Base-by-base conservation (phyloP, 2,888 invertebrate genomes). In the Brachycybe producta region DNA sequence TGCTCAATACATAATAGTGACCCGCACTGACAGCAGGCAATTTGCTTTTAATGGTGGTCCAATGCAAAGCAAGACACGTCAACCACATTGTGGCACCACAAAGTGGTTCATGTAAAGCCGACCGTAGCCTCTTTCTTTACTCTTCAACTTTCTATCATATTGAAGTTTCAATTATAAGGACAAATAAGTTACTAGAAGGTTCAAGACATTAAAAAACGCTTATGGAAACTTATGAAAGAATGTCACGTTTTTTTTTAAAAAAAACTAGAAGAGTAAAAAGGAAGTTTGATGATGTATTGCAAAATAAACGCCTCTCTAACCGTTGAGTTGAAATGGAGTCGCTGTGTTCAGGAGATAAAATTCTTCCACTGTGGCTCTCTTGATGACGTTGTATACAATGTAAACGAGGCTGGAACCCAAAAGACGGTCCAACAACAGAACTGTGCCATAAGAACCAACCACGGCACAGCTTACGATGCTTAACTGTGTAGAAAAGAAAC, bases 341-440 rank as follows among this genome's bases (percentile, higher is more conserved):
- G 73, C 67, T 42, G 79, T 62, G 21, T 75, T 66, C 21, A 77
- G 80, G 17, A 64, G 61, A 42, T 73, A 70, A 58, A 79, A 82
- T n/a, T 71, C 66, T 0, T 68, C 61, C 8, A 78, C 73, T 0
- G 73, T 72, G 0, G 76, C 74, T 55, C 82, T 72, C 55, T 81
- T 68, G n/a, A 80, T 62, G 0, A 74, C 70, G 60, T 82, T 82
- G 19, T 82, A 69, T 2, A 82, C 58, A 30, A 83, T 78, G 61
- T 78, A 82, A 58, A 78, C 78, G 57, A 84, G 65, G 65, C 75
- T 76, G 27, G 78, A 74, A 23, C 78, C 78, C 53, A 75, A 55
- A 59, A 75, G 79, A 60, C 75, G 75, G 65, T 81, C 82, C 11
- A 81, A 61, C 34, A 79, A 72, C 54, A 77, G 66, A 39, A 79